Percentiles rank a stretch among this genome's conserved stretches.
These are phyloP conservation scores for Tenebrosternarchus preto DNA, from an alignment of 2,113 vertebrate species.

Conservation along the genomic window DNA sequence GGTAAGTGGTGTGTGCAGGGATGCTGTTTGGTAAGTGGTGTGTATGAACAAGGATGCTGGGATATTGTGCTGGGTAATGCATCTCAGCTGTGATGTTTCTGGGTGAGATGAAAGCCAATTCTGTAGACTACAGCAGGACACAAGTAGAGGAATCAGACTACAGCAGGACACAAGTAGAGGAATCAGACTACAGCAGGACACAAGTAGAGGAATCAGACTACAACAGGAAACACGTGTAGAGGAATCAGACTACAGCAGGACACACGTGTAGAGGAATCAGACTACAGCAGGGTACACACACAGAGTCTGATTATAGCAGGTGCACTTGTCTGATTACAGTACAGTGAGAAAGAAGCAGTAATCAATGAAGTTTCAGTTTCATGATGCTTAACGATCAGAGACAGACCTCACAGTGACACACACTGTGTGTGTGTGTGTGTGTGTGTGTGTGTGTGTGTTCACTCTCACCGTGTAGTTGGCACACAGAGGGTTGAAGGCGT, in stretches of 20 bases:
- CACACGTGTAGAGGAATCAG: too few relatives aligned
- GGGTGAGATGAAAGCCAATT: slow-evolving; percentile 32
- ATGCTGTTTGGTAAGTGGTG: slow-evolving; percentile 57
- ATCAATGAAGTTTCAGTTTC: slow-evolving; percentile 7
- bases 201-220: too few relatives aligned
- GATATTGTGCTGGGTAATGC: neutral
- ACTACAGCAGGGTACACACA: too few relatives aligned
- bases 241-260: too few relatives aligned
- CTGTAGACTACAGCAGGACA: neutral
- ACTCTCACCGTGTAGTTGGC: slow-evolving; percentile 93
- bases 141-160: too few relatives aligned
- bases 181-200: too few relatives aligned
- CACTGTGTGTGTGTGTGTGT: slow-evolving; percentile 1
- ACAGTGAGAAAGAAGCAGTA: neutral
- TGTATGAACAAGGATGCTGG: slow-evolving; percentile 22
- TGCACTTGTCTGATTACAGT: too few relatives aligned
- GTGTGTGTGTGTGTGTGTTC: neutral
- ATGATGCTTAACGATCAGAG: neutral
- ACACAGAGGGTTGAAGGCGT: slow-evolving; percentile 94
- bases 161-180: too few relatives aligned
- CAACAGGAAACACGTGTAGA: neutral
- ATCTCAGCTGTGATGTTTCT: slow-evolving; percentile 18
- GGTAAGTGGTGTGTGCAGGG: slow-evolving; percentile 41
- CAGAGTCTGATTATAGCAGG: too few relatives aligned
- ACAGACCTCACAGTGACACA: neutral